Conservation (phyloP, 2,113 vertebrate genomes). For the Microtus oregoni region DNA sequence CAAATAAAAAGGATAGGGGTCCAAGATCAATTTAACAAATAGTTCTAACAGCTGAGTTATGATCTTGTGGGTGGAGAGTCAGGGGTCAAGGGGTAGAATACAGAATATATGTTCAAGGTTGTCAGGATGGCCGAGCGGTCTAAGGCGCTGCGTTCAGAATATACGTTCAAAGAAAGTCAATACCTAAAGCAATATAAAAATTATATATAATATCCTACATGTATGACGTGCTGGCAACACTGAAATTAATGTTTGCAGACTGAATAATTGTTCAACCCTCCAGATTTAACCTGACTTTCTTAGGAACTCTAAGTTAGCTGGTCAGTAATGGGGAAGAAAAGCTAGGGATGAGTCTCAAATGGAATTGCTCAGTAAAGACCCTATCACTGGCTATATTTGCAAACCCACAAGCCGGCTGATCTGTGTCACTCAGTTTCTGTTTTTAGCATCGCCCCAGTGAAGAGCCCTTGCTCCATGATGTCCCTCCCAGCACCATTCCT, state of each 20-base stretch:
- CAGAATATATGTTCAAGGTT: background rate
- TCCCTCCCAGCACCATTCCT: background rate
- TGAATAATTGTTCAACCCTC: background rate
- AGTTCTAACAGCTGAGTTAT: background rate
- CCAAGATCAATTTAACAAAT: background rate
- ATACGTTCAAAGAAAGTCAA: background rate
- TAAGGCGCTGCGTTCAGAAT: no score
- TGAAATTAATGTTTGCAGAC: background rate
- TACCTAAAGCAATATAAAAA: constrained; percentile 15
- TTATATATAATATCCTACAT: background rate
- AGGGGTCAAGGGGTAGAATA: background rate
- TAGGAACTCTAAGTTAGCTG: background rate
- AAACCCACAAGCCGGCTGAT: no score
- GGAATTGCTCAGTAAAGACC: background rate
- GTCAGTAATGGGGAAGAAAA: background rate
- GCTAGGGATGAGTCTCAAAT: background rate
- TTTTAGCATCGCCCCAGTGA: background rate
- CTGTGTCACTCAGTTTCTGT: background rate
- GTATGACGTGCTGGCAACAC: background rate
- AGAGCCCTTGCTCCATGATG: background rate
- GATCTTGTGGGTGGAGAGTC: background rate
- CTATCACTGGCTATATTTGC: background rate
- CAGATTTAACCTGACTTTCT: background rate
- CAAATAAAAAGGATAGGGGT: background rate
- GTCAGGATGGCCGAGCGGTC: no score